phyloP scores from a whole-genome alignment of 2,888 invertebrate genomes.

The Ariolimax columbianus region DNA sequence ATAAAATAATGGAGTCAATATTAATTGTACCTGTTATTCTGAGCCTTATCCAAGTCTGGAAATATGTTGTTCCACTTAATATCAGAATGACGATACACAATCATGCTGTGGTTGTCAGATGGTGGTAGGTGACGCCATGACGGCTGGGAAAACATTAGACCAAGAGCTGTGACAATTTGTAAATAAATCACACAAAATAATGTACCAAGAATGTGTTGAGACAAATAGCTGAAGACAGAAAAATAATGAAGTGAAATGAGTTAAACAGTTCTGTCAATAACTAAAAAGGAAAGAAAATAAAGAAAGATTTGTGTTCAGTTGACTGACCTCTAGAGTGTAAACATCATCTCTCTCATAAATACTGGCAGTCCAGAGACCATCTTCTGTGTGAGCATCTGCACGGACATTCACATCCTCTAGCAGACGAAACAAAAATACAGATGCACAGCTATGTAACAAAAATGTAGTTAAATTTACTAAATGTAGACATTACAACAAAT shows the following conservation, averaged over 20 bases:
- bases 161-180: no score
- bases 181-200: no score
- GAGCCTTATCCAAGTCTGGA: conserved; percentile 43
- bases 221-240: no score
- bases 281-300: neutral
- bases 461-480: neutral
- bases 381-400: conserved; percentile 66
- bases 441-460: neutral
- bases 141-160: conserved; percentile 84
- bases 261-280: neutral
- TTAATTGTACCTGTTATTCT: conserved; percentile 41
- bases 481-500: neutral
- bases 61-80: conserved; percentile 80
- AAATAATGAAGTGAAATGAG: neutral
- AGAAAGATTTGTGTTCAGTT: no score
- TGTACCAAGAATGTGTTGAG: no score
- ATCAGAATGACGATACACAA: conserved; percentile 92
- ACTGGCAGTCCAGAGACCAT: conserved; percentile 62
- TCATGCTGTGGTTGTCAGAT: conserved; percentile 89
- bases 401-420: conserved; percentile 60
- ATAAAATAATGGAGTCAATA: no score
- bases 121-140: conserved; percentile 93
- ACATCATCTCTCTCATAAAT: conserved; percentile 63
- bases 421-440: neutral
- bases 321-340: conserved; percentile 64